Conservation (phyloP, 92 coral and sea anemone genomes). For the Desmophyllum pertusum region DNA sequence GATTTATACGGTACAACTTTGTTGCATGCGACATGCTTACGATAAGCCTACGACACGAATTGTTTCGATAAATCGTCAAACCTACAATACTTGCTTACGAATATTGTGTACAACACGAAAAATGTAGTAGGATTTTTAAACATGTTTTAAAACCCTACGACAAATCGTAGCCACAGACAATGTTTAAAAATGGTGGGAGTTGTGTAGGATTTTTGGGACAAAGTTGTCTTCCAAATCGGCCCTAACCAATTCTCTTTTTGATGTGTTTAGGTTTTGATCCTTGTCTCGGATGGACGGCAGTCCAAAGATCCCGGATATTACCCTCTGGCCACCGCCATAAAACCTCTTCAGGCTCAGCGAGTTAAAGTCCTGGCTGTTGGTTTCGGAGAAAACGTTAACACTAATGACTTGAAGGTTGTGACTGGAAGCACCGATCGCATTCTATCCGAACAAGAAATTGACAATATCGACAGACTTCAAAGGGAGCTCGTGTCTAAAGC, state of each 20-base stretch:
- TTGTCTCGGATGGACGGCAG: slow-evolving; percentile 89
- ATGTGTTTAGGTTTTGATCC: slow-evolving; percentile 60
- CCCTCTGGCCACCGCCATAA: slow-evolving; percentile 66
- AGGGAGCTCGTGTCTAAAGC: slow-evolving; percentile 72
- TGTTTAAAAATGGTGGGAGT: no score
- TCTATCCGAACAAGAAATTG: slow-evolving; percentile 63
- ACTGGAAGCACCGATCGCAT: slow-evolving; percentile 75
- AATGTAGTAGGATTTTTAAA: no score
- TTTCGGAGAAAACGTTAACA: slow-evolving; percentile 76
- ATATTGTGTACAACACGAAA: no score
- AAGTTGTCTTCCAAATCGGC: no score
- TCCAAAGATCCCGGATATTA: slow-evolving; percentile 68
- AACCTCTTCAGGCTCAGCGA: slow-evolving; percentile 74
- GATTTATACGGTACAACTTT: no score
- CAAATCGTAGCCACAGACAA: no score
- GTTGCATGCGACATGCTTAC: no score
- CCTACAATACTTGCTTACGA: no score
- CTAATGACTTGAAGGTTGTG: slow-evolving; percentile 58
- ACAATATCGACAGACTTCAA: slow-evolving; percentile 73
- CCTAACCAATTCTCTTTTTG: background rate
- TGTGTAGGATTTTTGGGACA: no score
- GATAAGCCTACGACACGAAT: no score
- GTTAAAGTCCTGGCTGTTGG: slow-evolving; percentile 83
- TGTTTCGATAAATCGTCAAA: no score
- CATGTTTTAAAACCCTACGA: no score